phyloP scores from a whole-genome alignment of 2,888 invertebrate genomes.

The Drosophila leonis region DNA sequence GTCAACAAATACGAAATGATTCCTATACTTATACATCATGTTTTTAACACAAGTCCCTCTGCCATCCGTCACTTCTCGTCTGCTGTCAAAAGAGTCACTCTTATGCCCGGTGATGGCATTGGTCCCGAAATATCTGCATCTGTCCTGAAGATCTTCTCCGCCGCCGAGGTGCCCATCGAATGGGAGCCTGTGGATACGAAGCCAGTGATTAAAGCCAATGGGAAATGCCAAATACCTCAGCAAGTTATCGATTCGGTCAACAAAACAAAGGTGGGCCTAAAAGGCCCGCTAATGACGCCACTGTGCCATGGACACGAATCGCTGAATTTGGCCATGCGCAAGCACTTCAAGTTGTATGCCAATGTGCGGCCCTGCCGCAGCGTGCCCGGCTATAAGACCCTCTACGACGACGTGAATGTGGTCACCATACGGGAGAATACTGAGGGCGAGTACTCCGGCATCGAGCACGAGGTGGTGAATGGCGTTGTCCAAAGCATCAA shows the following conservation, averaged over 20 bases:
- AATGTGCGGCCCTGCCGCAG: slow-evolving; percentile 99
- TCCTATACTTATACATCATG: slow-evolving; percentile 6
- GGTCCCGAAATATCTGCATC: slow-evolving; percentile 99
- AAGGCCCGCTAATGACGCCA: slow-evolving; percentile 99
- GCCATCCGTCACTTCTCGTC: slow-evolving; percentile 85
- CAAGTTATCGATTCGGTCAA: slow-evolving; percentile 99
- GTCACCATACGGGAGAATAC: slow-evolving; percentile 99
- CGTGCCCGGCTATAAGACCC: slow-evolving; percentile 96
- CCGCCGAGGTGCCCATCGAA: slow-evolving; percentile 98
- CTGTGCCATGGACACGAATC: slow-evolving; percentile 99
- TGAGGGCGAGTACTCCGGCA: slow-evolving; percentile 99
- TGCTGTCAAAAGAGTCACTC: slow-evolving; percentile 91
- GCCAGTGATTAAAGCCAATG: slow-evolving; percentile 96
- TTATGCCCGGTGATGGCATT: slow-evolving; percentile 99
- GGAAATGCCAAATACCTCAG: slow-evolving; percentile 98
- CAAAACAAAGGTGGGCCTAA: slow-evolving; percentile 97
- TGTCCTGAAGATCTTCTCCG: slow-evolving; percentile 98
- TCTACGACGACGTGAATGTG: slow-evolving; percentile 98
- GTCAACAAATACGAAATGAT: slow-evolving; percentile 1
- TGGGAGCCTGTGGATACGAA: slow-evolving; percentile 99
- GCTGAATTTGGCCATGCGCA: slow-evolving; percentile 97
- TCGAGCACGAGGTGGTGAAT: slow-evolving; percentile 99
- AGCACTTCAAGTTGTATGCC: slow-evolving; percentile 98
- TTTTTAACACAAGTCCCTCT: slow-evolving; percentile 54
- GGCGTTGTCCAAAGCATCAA: slow-evolving; percentile 99